phyloP scores from a whole-genome alignment of 2,888 invertebrate genomes.

The Spatulosminthurus flaviceps region DNA sequence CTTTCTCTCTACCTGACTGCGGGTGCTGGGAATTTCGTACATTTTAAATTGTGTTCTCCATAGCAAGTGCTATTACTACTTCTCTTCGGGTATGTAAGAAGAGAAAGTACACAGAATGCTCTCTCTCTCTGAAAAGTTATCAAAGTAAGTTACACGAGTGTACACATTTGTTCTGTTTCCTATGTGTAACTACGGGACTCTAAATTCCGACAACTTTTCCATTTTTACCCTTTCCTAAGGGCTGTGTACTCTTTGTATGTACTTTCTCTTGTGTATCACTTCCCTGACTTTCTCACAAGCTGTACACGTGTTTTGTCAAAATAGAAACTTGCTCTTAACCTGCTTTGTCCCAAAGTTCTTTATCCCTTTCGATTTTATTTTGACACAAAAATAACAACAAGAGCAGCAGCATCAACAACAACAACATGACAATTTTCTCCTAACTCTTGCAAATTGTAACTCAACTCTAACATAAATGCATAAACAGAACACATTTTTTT shows the following conservation, averaged over 20 bases:
- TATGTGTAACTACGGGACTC: too few relatives aligned
- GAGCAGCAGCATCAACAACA: not conserved
- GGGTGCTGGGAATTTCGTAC: not conserved
- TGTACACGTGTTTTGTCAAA: not conserved
- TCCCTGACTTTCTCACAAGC: not conserved
- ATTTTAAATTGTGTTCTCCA: not conserved
- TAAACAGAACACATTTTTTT: too few relatives aligned
- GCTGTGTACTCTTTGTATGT: too few relatives aligned
- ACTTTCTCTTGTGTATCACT: too few relatives aligned
- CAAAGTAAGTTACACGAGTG: too few relatives aligned
- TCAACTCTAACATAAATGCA: too few relatives aligned
- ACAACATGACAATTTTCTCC: too few relatives aligned
- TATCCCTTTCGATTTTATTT: not conserved
- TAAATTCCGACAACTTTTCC: too few relatives aligned
- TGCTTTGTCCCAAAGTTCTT: not conserved
- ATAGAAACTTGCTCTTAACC: not conserved
- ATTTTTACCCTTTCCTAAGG: too few relatives aligned
- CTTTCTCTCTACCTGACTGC: not conserved
- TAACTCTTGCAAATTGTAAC: too few relatives aligned
- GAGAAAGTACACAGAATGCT: not conserved
- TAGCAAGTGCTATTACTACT: too few relatives aligned
- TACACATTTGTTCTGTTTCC: too few relatives aligned
- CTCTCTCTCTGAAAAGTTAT: not conserved
- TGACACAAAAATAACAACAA: not conserved
- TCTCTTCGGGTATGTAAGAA: not conserved